Base-by-base conservation (phyloP, 1,140 invertebrate genomes). In the Hylaeus volcanicus region DNA sequence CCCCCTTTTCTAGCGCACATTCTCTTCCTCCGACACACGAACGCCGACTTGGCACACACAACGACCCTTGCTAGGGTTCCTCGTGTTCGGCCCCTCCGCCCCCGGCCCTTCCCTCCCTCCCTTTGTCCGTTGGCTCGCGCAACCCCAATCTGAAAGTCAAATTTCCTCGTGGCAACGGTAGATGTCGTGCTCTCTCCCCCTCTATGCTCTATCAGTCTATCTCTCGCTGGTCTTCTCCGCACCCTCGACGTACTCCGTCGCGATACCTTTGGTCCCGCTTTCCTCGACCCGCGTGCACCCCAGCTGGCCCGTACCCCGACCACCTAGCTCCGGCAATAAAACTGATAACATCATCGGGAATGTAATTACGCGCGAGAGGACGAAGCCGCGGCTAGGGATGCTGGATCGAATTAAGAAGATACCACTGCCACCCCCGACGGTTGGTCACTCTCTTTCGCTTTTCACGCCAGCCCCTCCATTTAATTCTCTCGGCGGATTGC, bases 291-390 rank as follows among this genome's bases (percentile, higher is more conserved):
- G 51, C 55, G 43, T 72, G 51, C 70, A 64, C 61, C 68, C 51
- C 58, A 12, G n/a, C 48, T 6, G 26, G 39, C 43, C 58, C 60
- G 53, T 14, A n/a, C 43, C 56, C 60, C 12, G 26, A 65, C 70
- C 70, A 65, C 58, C 41, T 66, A 74, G 61, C 70, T 11, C 70
- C 75, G 72, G 81, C 88, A 89, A 90, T 90, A 90, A 91, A 92
- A 92, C 90, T 90, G 91, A 92, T 92, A 91, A 91, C 90, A 89
- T 91, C 90, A 88, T 90, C 86, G 89, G 89, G 90, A 91, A 92
- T 90, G 91, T 90, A 91, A 92, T 92, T 92, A 92, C 90, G 90
- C 86, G 82, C 81, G 79, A 75, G 60, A 86, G 84, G 74, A 78
- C 70, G 71, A 83, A 74, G 69, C 83, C 70, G n/a, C 26, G 68